Base-by-base conservation (phyloP, 2,888 invertebrate genomes). In the Chrysolina americana region DNA sequence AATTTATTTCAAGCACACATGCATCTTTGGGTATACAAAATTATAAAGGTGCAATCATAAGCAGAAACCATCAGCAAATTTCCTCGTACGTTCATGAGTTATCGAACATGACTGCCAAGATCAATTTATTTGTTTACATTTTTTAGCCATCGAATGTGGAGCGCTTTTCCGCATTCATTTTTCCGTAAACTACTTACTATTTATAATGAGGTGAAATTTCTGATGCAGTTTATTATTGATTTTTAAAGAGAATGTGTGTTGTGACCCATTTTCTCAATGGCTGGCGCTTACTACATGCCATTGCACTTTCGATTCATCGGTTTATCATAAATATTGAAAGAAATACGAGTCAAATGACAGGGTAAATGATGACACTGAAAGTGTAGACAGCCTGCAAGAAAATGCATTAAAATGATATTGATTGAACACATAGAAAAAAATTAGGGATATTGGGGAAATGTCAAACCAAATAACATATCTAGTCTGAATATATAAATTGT, bases 201-300 rank as follows among this genome's bases (percentile, higher is more conserved):
- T 75, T 74, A 75, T 73, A 75, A 78, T 72, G 73, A 68, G 74
- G 78, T 73, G 78, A 78, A 78, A 78, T 78, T 71, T 72, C 70
- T 47, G 68, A 71, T 72, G 73, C 70, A 72, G 69, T 68, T 74
- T 69, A 65, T 76, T 76, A 69, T 76, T 76, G 76, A 75, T 79
- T 79, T 78, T 77, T 63, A 80, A 78, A 81, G 82, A 81, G 82
- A 84, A 86, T 85, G 84, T 86, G 80, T 85, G 86, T 81, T 85
- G 80, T 78, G 85, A 78, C 84, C 84, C 79, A 84, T 84, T 83
- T 85, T 85, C 83, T 77, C 83, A 81, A 82, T 80, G 76, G 76
- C 79, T 82, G 80, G 78, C 80, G 80, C 80, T 80, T 75, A 70
- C 76, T 75, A 76, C 72, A 76, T 77, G 71, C 75, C 78, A 76